These are phyloP conservation scores for Pyrocephalus nanus DNA, from an alignment of 2,797 vertebrate genomes.

Conservation along the genomic window DNA sequence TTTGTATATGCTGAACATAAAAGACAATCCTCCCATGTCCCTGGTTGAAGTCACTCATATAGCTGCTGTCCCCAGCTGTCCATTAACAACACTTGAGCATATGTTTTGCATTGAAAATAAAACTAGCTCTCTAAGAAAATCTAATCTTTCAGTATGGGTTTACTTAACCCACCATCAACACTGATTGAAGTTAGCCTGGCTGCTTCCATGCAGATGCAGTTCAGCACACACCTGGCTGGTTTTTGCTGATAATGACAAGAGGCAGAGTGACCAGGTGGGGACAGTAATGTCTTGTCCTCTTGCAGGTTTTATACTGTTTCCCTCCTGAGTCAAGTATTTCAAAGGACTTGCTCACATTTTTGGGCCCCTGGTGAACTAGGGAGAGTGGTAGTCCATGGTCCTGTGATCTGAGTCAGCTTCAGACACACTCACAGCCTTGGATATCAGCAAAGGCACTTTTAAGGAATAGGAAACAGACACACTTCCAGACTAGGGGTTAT, in stretches of 20 bases:
- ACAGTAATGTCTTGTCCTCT: background rate
- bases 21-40: background rate
- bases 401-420: background rate
- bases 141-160: background rate
- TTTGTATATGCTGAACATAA: background rate
- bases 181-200: background rate
- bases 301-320: background rate
- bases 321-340: background rate
- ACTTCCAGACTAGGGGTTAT: background rate
- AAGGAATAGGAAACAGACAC: background rate
- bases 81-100: background rate
- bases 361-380: background rate
- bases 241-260: background rate
- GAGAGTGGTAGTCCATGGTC: background rate
- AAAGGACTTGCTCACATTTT: background rate
- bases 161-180: background rate
- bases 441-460: background rate
- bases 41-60: background rate
- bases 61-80: background rate
- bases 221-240: accelerated
- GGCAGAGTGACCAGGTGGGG: background rate
- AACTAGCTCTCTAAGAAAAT: background rate
- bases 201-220: background rate
- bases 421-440: background rate
- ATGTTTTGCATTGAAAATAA: background rate